phyloP scores from a whole-genome alignment of 2,113 vertebrate species.

The Phocoena sinus region DNA sequence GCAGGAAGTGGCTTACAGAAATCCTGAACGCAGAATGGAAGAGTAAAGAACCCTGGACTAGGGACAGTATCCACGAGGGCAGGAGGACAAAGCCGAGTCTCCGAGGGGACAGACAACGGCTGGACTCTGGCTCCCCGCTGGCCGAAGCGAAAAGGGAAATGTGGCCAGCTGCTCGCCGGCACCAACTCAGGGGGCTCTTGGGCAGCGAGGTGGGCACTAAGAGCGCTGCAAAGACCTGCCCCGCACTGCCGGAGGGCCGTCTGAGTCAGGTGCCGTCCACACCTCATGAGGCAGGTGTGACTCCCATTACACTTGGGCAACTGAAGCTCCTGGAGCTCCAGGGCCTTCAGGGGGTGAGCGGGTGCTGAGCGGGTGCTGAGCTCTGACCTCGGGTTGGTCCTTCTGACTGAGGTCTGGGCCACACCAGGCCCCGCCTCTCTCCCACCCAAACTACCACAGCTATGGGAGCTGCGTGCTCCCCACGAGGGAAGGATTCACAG shows the following conservation, averaged over 20 bases:
- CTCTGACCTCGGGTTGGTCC: not conserved
- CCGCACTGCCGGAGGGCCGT: not conserved
- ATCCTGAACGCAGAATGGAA: not conserved
- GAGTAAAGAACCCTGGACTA: not conserved
- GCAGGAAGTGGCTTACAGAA: not conserved
- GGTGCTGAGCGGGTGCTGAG: not conserved
- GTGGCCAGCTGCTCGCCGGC: not conserved
- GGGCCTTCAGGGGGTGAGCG: too few relatives aligned
- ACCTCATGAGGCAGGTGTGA: not conserved
- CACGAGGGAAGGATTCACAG: not conserved
- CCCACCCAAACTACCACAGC: not conserved
- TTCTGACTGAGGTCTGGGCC: not conserved
- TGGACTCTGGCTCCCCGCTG: not conserved
- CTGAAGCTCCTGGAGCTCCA: not conserved
- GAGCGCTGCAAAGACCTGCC: not conserved
- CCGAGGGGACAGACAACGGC: not conserved
- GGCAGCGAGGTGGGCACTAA: not conserved
- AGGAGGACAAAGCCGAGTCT: not conserved
- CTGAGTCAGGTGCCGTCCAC: accelerated
- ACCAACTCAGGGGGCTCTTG: not conserved
- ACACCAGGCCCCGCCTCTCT: not conserved
- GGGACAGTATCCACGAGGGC: accelerated
- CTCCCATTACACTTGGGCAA: too few relatives aligned
- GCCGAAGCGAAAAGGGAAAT: not conserved
- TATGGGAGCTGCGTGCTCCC: not conserved